Percentiles rank a stretch among this genome's conserved stretches.
Conservation (phyloP, 2,113 vertebrate species). For the Percina caprodes region DNA sequence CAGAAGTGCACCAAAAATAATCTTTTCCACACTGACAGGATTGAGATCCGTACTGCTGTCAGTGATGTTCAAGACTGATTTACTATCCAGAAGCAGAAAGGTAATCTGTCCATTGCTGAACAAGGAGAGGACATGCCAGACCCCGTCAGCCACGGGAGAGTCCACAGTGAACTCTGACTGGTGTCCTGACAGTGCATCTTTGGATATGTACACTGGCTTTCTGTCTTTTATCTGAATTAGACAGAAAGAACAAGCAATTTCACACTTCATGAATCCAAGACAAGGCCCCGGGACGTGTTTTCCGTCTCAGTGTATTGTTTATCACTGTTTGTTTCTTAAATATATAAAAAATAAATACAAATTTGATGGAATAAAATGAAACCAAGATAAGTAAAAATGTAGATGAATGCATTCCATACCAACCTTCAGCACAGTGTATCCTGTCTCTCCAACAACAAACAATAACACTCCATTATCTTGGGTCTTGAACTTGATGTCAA, state of each 20-base stretch:
- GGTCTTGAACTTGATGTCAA: conserved; percentile 81
- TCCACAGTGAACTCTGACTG: conserved; percentile 64
- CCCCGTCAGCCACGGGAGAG: conserved; percentile 70
- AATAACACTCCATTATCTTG: conserved; percentile 72
- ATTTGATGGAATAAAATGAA: neutral
- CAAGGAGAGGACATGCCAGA: conserved; percentile 79
- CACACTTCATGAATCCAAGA: neutral
- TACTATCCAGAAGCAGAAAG: conserved; percentile 72
- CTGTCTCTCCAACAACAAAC: conserved; percentile 57
- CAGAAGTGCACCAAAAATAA: conserved; percentile 69
- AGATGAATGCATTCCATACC: conserved; percentile 1
- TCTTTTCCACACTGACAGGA: conserved; percentile 63
- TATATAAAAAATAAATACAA: no score
- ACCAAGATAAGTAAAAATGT: neutral
- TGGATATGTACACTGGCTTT: conserved; percentile 63
- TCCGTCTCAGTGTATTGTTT: no score
- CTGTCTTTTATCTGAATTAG: conserved; percentile 74
- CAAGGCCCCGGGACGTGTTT: no score
- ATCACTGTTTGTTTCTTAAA: no score
- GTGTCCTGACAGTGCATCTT: conserved; percentile 58
- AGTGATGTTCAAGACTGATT: conserved; percentile 66
- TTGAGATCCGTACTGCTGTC: conserved; percentile 59
- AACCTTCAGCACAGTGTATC: conserved; percentile 69
- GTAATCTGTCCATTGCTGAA: conserved; percentile 39
- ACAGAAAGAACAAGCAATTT: conserved; percentile 11